Conservation (phyloP, 2,888 invertebrate genomes). For the Stenotaenia linearis region DNA sequence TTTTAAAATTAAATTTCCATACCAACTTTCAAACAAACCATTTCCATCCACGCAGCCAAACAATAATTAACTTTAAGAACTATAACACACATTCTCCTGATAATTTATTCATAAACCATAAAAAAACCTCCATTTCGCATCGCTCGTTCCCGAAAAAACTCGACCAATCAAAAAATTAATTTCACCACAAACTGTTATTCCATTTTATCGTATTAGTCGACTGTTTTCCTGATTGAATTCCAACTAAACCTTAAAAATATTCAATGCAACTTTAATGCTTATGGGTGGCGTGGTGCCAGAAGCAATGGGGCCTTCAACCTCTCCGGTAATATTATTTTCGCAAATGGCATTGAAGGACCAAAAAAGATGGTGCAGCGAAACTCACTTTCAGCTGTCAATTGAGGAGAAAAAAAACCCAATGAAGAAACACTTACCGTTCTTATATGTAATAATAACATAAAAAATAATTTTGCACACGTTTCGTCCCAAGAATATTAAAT, state of each 20-base stretch:
- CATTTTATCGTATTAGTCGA: constrained; percentile 5
- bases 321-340: background rate
- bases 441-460: background rate
- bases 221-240: constrained; percentile 18
- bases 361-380: constrained; percentile 19
- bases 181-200: background rate
- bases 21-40: background rate
- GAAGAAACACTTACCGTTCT: background rate
- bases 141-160: background rate
- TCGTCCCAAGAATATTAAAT: background rate
- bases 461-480: background rate
- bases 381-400: constrained; percentile 23
- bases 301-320: constrained; percentile 21
- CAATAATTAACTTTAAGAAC: constrained; percentile 22
- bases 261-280: constrained; percentile 26
- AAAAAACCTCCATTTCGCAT: background rate
- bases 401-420: background rate
- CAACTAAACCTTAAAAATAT: constrained; percentile 6
- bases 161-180: constrained; percentile 3
- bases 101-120: constrained; percentile 26
- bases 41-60: background rate
- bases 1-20: constrained; percentile 12
- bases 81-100: background rate
- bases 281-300: constrained; percentile 17
- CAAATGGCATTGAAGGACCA: constrained; percentile 7